Conservation (phyloP, 2,888 invertebrate species). For the Nebria brevicollis region DNA sequence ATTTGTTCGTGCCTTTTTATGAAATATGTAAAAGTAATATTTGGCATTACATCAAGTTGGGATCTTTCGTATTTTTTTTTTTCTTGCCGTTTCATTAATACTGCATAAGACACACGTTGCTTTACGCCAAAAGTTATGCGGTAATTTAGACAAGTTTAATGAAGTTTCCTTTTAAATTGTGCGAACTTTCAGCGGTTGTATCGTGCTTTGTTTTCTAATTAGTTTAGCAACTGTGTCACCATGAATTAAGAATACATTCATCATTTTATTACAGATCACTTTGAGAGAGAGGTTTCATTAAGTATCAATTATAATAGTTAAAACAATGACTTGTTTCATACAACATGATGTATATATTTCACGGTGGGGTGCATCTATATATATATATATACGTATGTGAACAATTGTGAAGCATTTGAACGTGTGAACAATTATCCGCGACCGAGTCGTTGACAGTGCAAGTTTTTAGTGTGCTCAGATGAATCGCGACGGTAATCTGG, state of each 20-base stretch:
- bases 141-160: conserved; percentile 22
- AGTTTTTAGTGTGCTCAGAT: not conserved
- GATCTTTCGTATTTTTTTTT: no score
- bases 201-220: conserved; percentile 14
- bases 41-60: no score
- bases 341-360: not conserved
- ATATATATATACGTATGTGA: not conserved
- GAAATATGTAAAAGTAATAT: no score
- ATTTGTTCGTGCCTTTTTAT: no score
- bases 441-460: conserved; percentile 14
- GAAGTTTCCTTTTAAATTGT: conserved; percentile 17
- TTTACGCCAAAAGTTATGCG: conserved; percentile 9
- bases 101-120: not conserved
- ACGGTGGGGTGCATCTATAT: no score
- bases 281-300: no score
- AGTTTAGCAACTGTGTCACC: no score
- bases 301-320: no score
- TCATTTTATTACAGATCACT: no score
- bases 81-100: no score
- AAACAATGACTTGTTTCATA: not conserved
- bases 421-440: conserved; percentile 18
- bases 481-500: not conserved
- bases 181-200: conserved; percentile 15
- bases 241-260: no score
- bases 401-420: not conserved